Conservation (phyloP, 2,797 vertebrate species). For the Echeneis naucrates region DNA sequence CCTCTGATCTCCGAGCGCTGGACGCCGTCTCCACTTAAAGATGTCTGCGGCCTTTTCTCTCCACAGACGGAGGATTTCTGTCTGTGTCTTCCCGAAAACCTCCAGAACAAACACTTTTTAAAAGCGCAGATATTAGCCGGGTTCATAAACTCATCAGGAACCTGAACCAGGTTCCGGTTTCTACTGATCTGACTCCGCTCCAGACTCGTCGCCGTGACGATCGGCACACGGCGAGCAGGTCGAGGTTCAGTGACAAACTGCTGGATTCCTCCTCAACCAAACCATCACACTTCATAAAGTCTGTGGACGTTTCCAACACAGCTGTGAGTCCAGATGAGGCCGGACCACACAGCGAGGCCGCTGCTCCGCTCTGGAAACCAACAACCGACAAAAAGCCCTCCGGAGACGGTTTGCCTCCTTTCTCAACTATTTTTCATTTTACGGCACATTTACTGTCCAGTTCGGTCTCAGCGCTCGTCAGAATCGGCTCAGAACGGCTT, state of each 20-base stretch:
- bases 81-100: not conserved
- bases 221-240: not conserved
- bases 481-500: no score
- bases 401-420: not conserved
- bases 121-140: not conserved
- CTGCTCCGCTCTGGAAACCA: not conserved
- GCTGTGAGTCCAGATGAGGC: conserved; percentile 37
- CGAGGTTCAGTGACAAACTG: conserved; percentile 3
- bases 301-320: conserved; percentile 10
- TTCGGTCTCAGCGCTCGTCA: not conserved
- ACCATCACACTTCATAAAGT: conserved; percentile 28
- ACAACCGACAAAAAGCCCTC: not conserved
- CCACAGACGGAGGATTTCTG: not conserved
- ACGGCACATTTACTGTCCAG: not conserved
- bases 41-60: not conserved
- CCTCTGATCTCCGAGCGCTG: conserved; percentile 31
- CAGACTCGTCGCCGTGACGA: not conserved
- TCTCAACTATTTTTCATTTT: not conserved
- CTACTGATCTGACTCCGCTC: no score
- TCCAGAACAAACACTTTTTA: not conserved
- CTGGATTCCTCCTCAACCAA: conserved; percentile 1
- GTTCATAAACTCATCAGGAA: not conserved
- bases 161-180: no score
- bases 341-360: conserved; percentile 41
- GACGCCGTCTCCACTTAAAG: conserved; percentile 17